These are phyloP conservation scores for Cnemophilus loriae DNA, from an alignment of 2,113 vertebrate species.

Conservation along the genomic window DNA sequence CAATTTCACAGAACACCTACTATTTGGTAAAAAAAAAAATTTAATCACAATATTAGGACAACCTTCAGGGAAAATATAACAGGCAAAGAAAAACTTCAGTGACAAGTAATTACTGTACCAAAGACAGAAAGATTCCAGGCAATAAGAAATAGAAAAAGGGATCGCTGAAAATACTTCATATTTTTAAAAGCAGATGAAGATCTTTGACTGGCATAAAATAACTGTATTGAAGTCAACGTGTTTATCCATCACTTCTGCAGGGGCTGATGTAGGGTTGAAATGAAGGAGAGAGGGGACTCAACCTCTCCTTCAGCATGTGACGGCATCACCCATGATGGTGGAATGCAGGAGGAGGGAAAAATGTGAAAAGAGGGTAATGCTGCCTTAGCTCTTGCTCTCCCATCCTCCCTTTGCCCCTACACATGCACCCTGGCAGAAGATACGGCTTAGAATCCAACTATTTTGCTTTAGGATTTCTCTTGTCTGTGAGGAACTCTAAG, in stretches of 20 bases:
- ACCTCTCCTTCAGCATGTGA: not conserved
- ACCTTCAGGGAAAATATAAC: not conserved
- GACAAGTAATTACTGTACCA: not conserved
- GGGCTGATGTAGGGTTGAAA: not conserved
- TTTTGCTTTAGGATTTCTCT: not conserved
- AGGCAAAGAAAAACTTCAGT: not conserved
- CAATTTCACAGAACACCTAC: not conserved
- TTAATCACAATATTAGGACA: not conserved
- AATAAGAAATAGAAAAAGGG: not conserved
- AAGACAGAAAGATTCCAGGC: not conserved
- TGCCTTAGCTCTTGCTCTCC: not conserved
- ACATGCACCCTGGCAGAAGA: not conserved
- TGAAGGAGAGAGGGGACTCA: not conserved
- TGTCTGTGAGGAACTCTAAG: not conserved
- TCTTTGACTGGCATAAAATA: not conserved
- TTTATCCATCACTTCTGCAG: not conserved
- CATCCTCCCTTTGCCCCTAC: not conserved
- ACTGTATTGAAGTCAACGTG: not conserved
- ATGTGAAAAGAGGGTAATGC: not conserved
- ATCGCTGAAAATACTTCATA: not conserved
- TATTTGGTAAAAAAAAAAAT: not conserved
- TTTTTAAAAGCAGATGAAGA: not conserved
- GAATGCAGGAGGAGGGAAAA: not conserved
- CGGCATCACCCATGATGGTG: rapidly evolving
- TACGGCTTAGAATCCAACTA: not conserved